Percentiles rank a stretch among this genome's conserved stretches.
phyloP scores from a whole-genome alignment of 2,888 invertebrate genomes.

The Xylophagus ater region DNA sequence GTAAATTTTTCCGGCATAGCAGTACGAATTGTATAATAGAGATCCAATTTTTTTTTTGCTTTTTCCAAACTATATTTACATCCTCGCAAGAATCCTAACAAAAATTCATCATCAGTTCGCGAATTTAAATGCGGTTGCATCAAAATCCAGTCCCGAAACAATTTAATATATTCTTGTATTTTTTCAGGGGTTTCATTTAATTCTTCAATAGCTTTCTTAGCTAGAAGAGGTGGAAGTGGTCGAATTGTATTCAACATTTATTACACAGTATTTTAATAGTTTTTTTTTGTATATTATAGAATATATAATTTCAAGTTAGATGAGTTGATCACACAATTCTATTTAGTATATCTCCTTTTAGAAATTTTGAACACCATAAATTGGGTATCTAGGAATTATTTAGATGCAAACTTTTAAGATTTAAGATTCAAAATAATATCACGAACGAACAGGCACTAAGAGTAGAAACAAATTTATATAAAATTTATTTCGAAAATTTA shows the following conservation, averaged over 20 bases:
- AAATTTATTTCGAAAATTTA: no score
- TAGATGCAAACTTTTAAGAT: no score
- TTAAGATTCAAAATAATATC: no score
- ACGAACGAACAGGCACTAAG: no score
- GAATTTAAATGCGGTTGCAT: constrained; percentile 41
- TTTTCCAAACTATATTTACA: constrained; percentile 44
- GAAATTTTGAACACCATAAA: no score
- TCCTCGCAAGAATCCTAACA: constrained; percentile 43
- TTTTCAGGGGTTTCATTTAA: constrained; percentile 40
- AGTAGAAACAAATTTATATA: no score
- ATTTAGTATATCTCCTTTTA: no score
- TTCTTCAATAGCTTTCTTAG: constrained; percentile 37
- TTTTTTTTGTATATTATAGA: no score
- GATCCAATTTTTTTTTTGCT: constrained; percentile 45
- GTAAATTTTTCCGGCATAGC: constrained; percentile 47
- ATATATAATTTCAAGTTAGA: no score
- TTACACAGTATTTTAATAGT: no score
- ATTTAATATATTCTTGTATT: constrained; percentile 33
- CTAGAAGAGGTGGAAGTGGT: constrained; percentile 27
- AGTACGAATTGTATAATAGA: constrained; percentile 46
- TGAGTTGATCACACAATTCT: no score
- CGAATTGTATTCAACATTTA: constrained; percentile 23
- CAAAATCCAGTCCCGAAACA: constrained; percentile 42
- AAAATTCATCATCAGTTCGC: constrained; percentile 41
- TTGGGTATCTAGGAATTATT: no score